Conservation (phyloP, 2,797 vertebrate genomes). For the Gallirallus australis region DNA sequence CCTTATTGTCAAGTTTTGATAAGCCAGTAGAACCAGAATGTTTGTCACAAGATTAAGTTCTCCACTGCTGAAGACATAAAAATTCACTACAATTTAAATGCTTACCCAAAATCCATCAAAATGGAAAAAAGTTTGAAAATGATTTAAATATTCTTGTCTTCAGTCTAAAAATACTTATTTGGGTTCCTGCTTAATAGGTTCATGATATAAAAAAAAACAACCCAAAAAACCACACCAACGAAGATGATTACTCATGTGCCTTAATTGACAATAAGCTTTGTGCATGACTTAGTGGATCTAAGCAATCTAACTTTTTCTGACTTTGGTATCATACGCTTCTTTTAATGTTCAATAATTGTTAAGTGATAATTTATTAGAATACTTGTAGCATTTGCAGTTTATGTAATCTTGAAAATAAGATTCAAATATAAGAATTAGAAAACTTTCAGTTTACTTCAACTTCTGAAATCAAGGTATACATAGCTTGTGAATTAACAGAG, state of each 20-base stretch:
- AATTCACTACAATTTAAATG: background rate
- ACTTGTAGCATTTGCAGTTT: background rate
- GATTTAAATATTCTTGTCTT: background rate
- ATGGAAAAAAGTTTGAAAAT: background rate
- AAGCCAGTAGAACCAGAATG: background rate
- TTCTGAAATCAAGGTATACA: background rate
- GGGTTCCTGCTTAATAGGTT: background rate
- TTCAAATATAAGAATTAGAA: background rate
- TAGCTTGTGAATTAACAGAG: background rate
- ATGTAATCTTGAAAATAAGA: background rate
- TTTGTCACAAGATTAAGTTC: background rate
- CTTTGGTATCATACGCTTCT: background rate
- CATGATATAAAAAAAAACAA: background rate
- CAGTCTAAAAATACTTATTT: background rate
- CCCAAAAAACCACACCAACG: background rate
- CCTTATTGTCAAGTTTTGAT: fast-evolving
- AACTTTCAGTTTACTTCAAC: background rate
- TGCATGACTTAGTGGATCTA: background rate
- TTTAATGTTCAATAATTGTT: background rate
- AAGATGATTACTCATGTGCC: background rate
- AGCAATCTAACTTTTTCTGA: background rate
- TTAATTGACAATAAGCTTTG: background rate
- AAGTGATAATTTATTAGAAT: background rate
- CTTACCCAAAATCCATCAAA: background rate
- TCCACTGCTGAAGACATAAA: background rate